Evolutionary conservation across 64 coral and sea anemone genomes (phyloP).

Genomic region (Montipora sp.): DNA sequence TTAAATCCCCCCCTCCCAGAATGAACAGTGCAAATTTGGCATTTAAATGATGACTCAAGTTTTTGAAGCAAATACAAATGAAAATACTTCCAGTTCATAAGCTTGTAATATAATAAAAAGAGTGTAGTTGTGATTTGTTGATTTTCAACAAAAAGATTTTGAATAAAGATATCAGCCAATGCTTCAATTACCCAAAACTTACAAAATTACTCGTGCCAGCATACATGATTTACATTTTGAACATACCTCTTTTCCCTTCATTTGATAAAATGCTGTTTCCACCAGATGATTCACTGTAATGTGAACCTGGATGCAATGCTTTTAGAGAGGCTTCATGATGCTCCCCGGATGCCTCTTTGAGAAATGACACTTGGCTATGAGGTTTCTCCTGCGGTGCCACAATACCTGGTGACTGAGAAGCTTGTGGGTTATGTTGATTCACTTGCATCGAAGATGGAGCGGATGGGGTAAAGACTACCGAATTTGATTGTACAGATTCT

Average conservation of each 20-base stretch:
- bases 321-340: neutral
- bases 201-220: no score
- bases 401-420: slow-evolving; percentile 7
- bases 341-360: neutral
- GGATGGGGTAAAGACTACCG: slow-evolving; percentile 3
- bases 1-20: no score
- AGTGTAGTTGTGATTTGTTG: neutral
- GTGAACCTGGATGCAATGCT: neutral
- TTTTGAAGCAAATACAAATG: no score
- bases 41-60: no score
- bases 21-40: no score
- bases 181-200: neutral
- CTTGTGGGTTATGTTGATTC: neutral
- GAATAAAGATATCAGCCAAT: neutral
- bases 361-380: neutral
- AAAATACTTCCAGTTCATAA: no score
- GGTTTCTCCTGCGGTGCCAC: slow-evolving; percentile 9
- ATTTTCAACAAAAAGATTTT: neutral
- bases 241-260: slow-evolving; percentile 9
- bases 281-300: neutral
- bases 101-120: neutral
- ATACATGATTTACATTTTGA: neutral
- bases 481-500: neutral
- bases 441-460: neutral
- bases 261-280: neutral